Evolutionary conservation across 2,888 invertebrate species (phyloP).

Genomic region (Lasioglossum malachurum): DNA sequence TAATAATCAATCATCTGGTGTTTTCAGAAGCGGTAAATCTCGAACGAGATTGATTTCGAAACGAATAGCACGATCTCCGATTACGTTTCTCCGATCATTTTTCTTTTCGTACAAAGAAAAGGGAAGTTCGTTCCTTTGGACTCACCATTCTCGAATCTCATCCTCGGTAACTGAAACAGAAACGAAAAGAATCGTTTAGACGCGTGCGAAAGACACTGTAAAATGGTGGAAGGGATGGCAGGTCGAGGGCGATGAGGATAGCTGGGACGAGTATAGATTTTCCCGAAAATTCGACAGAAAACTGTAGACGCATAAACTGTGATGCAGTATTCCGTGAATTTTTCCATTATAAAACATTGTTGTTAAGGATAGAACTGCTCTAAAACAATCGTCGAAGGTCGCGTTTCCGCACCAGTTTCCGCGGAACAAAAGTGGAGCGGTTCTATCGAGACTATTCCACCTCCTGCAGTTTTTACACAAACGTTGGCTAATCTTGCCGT

Average conservation of each 20-base stretch:
- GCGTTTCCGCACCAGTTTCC: not conserved
- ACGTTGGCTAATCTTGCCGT: not conserved
- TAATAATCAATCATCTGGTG: not conserved
- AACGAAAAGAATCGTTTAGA: slow-evolving; percentile 43
- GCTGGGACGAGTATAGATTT: not conserved
- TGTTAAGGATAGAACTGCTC: not conserved
- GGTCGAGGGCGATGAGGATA: not conserved
- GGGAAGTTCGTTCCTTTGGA: slow-evolving; percentile 61
- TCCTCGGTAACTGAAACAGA: slow-evolving; percentile 93
- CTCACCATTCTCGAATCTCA: slow-evolving; percentile 95
- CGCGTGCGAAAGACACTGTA: not conserved
- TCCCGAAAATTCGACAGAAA: not conserved
- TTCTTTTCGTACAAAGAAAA: not conserved
- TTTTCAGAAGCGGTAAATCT: not conserved
- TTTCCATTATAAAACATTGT: not conserved
- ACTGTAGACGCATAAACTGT: too few species aligned
- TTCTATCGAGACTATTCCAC: not conserved
- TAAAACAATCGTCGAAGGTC: not conserved
- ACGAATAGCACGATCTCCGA: not conserved
- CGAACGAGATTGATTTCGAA: not conserved
- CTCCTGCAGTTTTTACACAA: not conserved
- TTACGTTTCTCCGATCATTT: not conserved
- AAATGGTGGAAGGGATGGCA: not conserved
- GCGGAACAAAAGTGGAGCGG: not conserved
- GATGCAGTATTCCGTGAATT: not conserved